A percentile compares a stretch with the other conserved stretches of the same genome.
Evolutionary conservation across 2,888 invertebrate genomes (phyloP).

Genomic region (Pecten maximus): DNA sequence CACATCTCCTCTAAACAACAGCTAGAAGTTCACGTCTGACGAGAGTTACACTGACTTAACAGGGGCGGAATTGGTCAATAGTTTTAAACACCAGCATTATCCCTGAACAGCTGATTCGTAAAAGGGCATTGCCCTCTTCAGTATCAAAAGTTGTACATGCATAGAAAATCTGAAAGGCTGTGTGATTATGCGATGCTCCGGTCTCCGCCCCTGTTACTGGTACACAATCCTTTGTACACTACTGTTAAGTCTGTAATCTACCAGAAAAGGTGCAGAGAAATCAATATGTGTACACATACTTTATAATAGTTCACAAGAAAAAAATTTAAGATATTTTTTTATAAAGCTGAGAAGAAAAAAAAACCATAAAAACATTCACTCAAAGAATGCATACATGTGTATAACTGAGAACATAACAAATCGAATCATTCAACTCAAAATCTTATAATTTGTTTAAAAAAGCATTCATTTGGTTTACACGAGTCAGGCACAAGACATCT

Average conservation of each 20-base stretch:
- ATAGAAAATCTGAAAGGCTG: not conserved
- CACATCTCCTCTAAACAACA: not conserved
- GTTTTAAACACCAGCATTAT: not conserved
- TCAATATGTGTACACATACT: not conserved
- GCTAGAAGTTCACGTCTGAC: not conserved
- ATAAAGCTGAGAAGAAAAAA: not conserved
- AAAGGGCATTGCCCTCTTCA: not conserved
- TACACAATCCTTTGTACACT: not conserved
- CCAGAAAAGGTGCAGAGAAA: not conserved
- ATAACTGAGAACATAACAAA: not conserved
- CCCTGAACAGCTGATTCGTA: no score
- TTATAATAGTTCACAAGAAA: not conserved
- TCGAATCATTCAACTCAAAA: not conserved
- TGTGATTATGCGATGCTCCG: no score
- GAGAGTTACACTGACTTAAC: not conserved
- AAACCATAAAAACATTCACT: not conserved
- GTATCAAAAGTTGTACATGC: not conserved
- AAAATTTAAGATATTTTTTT: no score
- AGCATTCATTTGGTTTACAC: not conserved
- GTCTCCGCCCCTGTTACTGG: not conserved
- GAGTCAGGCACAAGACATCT: slow-evolving; percentile 17
- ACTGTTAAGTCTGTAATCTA: not conserved
- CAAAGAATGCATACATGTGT: slow-evolving; percentile 13
- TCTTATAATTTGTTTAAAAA: not conserved
- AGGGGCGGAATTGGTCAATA: not conserved